phyloP scores from a whole-genome alignment of 2,797 vertebrate species.

The Onychomys torridus region DNA sequence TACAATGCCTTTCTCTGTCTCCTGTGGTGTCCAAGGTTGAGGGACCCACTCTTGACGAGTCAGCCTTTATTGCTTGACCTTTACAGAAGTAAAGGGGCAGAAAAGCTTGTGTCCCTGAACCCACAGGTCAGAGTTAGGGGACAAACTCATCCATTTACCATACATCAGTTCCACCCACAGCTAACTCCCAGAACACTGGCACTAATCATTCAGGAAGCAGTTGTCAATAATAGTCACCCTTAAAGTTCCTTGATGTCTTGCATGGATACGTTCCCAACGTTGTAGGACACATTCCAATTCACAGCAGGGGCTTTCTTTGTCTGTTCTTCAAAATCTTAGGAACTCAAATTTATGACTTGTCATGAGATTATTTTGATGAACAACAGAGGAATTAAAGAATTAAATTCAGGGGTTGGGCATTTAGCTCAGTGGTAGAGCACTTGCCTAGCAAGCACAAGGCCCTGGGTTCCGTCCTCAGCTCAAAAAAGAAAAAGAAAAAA shows the following conservation, averaged over 20 bases:
- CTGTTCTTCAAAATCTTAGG: background rate
- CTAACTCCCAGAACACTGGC: background rate
- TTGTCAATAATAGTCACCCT: background rate
- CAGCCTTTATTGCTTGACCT: no score
- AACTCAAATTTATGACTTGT: background rate
- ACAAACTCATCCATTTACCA: background rate
- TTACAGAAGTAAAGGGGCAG: background rate
- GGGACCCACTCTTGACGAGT: background rate
- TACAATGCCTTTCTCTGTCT: background rate
- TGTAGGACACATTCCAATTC: background rate
- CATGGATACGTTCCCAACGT: background rate
- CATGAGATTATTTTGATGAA: background rate
- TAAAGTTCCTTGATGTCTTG: background rate
- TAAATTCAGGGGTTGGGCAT: no score
- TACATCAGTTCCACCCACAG: fast-evolving
- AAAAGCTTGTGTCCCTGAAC: no score
- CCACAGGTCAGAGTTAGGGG: background rate
- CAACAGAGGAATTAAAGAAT: background rate
- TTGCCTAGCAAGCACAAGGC: no score
- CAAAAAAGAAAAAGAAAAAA: no score
- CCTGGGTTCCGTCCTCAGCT: no score
- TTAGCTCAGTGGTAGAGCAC: no score
- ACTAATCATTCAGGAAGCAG: background rate
- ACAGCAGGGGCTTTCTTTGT: background rate
- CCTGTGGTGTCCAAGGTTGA: background rate